phyloP scores from a whole-genome alignment of 2,797 vertebrate genomes.

The Melanotaenia maccullochi region DNA sequence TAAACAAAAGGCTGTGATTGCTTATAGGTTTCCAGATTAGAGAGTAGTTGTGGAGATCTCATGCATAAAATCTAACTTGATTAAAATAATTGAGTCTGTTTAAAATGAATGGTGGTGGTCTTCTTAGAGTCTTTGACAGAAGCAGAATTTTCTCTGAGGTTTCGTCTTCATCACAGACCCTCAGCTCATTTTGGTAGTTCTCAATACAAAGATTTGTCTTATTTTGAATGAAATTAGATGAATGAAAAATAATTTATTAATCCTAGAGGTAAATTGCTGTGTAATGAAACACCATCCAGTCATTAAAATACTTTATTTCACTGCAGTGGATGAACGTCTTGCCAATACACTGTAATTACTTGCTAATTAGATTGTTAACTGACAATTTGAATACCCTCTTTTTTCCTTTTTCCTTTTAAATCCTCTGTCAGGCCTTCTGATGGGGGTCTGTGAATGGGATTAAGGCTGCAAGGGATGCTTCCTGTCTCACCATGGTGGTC shows the following conservation, averaged over 20 bases:
- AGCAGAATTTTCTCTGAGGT: constrained; percentile 32
- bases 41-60: constrained; percentile 23
- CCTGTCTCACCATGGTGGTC: constrained; percentile 10
- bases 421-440: constrained; percentile 21
- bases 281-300: constrained; percentile 33
- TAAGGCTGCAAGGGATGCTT: constrained; percentile 10
- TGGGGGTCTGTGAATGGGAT: constrained; percentile 30
- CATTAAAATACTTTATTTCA: constrained; percentile 38
- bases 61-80: constrained; percentile 51
- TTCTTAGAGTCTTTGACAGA: constrained; percentile 40
- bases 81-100: constrained; percentile 18
- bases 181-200: constrained; percentile 25
- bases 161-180: constrained; percentile 49
- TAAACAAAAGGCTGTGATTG: constrained; percentile 64
- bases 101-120: constrained; percentile 48
- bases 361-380: constrained; percentile 42
- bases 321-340: constrained; percentile 20
- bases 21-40: constrained; percentile 46
- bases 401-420: constrained; percentile 15
- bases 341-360: constrained; percentile 35
- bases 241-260: background rate
- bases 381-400: constrained; percentile 15
- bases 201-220: constrained; percentile 40
- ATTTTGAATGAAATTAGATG: background rate
- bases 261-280: background rate